phyloP scores from a whole-genome alignment of 2,113 vertebrate genomes.

The Alligator sinensis region DNA sequence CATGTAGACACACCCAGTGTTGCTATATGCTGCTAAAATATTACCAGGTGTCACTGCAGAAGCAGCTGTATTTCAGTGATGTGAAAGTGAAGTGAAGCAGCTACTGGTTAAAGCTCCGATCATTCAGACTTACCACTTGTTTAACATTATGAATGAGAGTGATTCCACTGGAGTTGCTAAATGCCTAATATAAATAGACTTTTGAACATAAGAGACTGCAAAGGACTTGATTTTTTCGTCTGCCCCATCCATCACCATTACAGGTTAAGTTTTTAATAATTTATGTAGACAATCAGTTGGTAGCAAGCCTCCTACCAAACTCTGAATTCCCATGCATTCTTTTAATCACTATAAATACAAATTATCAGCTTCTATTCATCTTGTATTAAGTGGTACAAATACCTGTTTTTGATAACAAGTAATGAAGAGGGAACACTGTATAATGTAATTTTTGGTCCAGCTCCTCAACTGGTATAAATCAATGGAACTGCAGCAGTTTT shows the following conservation, averaged over 20 bases:
- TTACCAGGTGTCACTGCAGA: neutral
- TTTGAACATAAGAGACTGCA: neutral
- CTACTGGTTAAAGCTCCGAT: neutral
- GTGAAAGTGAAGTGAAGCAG: rapidly evolving
- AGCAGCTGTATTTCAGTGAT: neutral
- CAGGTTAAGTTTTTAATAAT: neutral
- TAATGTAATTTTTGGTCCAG: too few relatives aligned
- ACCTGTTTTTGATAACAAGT: neutral
- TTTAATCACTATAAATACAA: neutral
- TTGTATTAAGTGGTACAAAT: neutral
- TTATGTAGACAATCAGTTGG: neutral
- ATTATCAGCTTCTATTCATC: neutral
- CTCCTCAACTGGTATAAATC: too few relatives aligned
- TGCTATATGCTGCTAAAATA: neutral
- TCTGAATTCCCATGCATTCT: neutral
- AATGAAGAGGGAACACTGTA: neutral
- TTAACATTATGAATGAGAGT: neutral
- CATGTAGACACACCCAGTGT: too few relatives aligned
- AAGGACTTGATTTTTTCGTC: neutral
- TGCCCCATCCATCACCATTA: neutral
- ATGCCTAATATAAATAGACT: neutral
- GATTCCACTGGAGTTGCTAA: neutral
- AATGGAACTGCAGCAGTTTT: too few relatives aligned
- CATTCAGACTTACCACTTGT: neutral
- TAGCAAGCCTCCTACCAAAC: neutral